Conservation (phyloP, 2,113 vertebrate genomes). For the Psilopogon haemacephalus region DNA sequence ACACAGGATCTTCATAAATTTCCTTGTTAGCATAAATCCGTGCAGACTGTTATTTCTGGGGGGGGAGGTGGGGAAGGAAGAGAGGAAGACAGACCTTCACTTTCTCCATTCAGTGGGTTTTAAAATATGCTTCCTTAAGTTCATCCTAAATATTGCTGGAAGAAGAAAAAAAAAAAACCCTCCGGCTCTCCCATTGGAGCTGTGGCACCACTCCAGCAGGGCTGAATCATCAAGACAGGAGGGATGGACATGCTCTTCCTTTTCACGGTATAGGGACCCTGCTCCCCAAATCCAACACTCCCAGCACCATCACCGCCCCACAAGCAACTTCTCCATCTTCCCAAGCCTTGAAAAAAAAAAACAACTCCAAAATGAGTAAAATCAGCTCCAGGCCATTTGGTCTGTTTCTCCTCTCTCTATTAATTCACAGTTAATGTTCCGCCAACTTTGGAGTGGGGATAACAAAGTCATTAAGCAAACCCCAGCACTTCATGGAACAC, state of each 20-base stretch:
- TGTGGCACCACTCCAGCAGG: rapidly evolving
- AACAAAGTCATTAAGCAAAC: background rate
- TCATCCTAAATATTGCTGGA: constrained; percentile 39
- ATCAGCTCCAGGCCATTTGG: background rate
- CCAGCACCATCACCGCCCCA: background rate
- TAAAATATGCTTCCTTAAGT: constrained; percentile 28
- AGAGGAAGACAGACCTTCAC: constrained; percentile 15
- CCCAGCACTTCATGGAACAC: background rate
- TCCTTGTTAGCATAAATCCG: constrained; percentile 61
- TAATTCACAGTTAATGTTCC: background rate
- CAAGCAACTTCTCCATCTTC: background rate
- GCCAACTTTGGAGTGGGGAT: rapidly evolving
- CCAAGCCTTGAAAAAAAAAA: background rate
- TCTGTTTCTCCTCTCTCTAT: background rate
- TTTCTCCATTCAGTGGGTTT: constrained; percentile 54
- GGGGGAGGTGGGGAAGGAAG: background rate
- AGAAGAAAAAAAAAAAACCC: background rate
- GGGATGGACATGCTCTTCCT: rapidly evolving
- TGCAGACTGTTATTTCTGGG: constrained; percentile 49
- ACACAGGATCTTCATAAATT: constrained; percentile 68
- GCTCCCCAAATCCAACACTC: background rate
- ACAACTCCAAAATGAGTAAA: background rate
- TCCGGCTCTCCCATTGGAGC: background rate
- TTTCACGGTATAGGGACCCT: background rate
- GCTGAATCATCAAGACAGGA: background rate